phyloP scores from a whole-genome alignment of 92 coral and sea anemone genomes.

The Pocillopora meandrina region DNA sequence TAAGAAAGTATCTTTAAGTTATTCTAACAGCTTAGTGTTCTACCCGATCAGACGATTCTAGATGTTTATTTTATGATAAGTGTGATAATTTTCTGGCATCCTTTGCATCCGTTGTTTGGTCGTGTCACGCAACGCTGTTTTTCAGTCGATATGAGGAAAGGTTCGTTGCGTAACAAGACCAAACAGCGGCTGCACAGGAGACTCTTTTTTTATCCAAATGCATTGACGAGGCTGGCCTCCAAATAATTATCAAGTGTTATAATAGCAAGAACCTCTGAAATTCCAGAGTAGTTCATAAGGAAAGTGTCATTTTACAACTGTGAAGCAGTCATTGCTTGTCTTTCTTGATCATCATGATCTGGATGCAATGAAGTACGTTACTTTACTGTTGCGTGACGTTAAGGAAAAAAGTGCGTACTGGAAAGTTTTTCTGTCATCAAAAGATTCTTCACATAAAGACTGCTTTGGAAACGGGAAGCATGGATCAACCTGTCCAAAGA shows the following conservation, averaged over 20 bases:
- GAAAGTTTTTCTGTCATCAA: neutral
- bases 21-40: neutral
- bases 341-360: neutral
- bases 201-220: neutral
- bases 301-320: neutral
- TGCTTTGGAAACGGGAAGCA: neutral
- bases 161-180: no score
- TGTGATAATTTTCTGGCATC: neutral
- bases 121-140: no score
- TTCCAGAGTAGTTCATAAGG: neutral
- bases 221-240: slow-evolving; percentile 35
- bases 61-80: neutral
- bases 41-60: neutral
- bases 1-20: neutral
- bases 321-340: neutral
- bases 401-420: neutral
- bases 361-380: neutral
- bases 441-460: neutral
- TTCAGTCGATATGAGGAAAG: no score
- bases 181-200: no score
- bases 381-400: neutral
- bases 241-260: neutral
- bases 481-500: slow-evolving; percentile 3
- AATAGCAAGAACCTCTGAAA: slow-evolving; percentile 6
- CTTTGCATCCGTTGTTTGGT: no score